Evolutionary conservation across 2,888 invertebrate species (phyloP).

Genomic region (Rotaria socialis): DNA sequence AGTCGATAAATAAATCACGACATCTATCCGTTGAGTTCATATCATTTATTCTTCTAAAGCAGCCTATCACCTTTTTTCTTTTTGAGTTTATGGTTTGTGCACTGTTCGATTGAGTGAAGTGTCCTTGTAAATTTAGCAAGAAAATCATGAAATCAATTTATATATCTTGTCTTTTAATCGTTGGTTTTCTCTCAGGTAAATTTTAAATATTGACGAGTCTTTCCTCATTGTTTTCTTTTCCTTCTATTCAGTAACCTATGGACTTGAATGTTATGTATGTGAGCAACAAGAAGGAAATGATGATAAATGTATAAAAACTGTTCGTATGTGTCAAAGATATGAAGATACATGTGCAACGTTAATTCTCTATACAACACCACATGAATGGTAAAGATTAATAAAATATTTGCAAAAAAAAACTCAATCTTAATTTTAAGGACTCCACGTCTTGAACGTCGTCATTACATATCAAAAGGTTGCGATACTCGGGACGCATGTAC

Average conservation of each 20-base stretch:
- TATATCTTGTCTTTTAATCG: neutral
- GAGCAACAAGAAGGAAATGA: slow-evolving; percentile 82
- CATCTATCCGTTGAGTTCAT: neutral
- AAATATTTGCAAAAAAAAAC: neutral
- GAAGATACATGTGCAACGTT: slow-evolving; percentile 82
- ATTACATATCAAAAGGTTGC: slow-evolving; percentile 84
- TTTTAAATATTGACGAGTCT: neutral
- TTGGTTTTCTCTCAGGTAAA: neutral
- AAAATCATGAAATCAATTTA: neutral
- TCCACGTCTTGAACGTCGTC: slow-evolving; percentile 83
- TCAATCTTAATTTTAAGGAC: slow-evolving; percentile 80
- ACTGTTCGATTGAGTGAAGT: neutral
- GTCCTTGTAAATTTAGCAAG: neutral
- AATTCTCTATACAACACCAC: slow-evolving; percentile 75
- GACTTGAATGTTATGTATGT: slow-evolving; percentile 68
- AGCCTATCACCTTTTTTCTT: neutral
- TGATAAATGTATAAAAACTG: slow-evolving; percentile 84
- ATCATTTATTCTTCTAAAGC: neutral
- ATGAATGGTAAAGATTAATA: slow-evolving; percentile 62
- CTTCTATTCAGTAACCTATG: neutral
- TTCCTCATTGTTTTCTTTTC: neutral
- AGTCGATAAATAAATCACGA: neutral
- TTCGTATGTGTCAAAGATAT: slow-evolving; percentile 76
- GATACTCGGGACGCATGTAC: slow-evolving; percentile 73
- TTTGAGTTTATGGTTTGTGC: neutral